Evolutionary conservation across 2,113 vertebrate genomes (phyloP), one percentile per base, ranked within the genome.

Genomic region (Corvus cornix): DNA sequence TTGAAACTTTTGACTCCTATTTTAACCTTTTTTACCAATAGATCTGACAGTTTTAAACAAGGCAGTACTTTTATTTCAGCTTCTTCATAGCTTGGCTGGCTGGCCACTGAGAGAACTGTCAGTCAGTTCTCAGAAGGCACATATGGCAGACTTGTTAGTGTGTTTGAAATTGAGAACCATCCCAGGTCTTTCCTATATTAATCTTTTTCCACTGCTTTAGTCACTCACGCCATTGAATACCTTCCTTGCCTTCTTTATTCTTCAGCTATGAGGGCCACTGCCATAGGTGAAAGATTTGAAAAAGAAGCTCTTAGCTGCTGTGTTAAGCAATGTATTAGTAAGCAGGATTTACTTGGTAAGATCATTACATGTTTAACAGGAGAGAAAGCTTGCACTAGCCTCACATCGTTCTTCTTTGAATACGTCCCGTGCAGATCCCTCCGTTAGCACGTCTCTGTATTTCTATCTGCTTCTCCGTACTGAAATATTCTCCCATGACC

Each of bases 391-490:
- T 74, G 33, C 28, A 51, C 28, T 55, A 22, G 41, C 11, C 33
- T 93, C 55, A 46, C 1, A 0, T 33, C 0, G 0, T 28, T 52
- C 7, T 46, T n/a, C 41, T 70, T 62, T 58, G 63, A 59, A 49
- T 11, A 27, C 1, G 3, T 52, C 16, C 37, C 6, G 6, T 33
- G 30, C 46, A 70, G 52, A 58, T 39, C 37, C 19, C 35, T 43
- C 55, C 69, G 26, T 16, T 11, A 37, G 35, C 49, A 21, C 1
- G 8, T 30, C 43, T 51, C 60, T 4, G 1, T 35, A 35, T 35
- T 67, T 56, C 51, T 37, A 2, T 28, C 30, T 69, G 60, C 41
- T 62, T 62, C 18, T 30, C 79, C 1, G 0, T 15, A 43, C 43
- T 62, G 67, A 53, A 75, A 64, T 58, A 33, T 24, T 53, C 52